Evolutionary conservation across 2,113 vertebrate species (phyloP), one percentile per base, ranked within the genome.

Genomic region (Silurus asotus): DNA sequence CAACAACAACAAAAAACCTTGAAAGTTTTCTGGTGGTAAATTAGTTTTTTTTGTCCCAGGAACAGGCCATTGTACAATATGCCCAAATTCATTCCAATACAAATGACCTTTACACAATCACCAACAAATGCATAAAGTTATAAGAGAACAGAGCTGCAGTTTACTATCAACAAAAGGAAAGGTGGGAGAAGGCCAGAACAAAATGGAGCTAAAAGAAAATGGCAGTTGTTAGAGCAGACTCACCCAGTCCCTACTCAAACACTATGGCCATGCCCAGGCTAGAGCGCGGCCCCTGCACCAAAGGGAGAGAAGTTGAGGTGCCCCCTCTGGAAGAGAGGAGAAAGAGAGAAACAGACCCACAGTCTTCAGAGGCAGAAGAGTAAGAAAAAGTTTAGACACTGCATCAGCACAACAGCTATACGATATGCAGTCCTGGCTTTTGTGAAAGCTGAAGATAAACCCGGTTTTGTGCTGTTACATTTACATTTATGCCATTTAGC

Each of bases 301-400:
- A 95, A 96, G 6, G 94, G 94, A 90, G 95, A 96, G 93, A 95
- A 96, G 94, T 95, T 95, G 90, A 96, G 95, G 90, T 96, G 95
- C 89, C 93, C 90, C 91, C 95, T 95, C 95, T 95, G 94, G 53
- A 94, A 94, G 90, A 87, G 87, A 86, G 85, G 93, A 79, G 93
- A 93, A 90, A 84, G 65, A 89, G 84, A 92, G 77, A 90, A 67
- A 91, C 75, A 62, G 61, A 82, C 51, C 49, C 25, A 79, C n/a
- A 69, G 5, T 9, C 51, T 76, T 70, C 55, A 89, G 83, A 88
- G 20, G 6, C 37, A 61, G 28, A 37, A 58, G 45, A 83, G 37
- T 48, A 72, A 67, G 67, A 9, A 48, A 19, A 10, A 56, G 76
- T 69, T 79, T 70, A 69, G 55, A 81, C 37, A 67, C 20, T 72